Percentiles rank a stretch among this genome's conserved stretches.
These are phyloP conservation scores for Meriones psammophilus DNA, from an alignment of 2,797 vertebrate genomes.

Conservation along the genomic window DNA sequence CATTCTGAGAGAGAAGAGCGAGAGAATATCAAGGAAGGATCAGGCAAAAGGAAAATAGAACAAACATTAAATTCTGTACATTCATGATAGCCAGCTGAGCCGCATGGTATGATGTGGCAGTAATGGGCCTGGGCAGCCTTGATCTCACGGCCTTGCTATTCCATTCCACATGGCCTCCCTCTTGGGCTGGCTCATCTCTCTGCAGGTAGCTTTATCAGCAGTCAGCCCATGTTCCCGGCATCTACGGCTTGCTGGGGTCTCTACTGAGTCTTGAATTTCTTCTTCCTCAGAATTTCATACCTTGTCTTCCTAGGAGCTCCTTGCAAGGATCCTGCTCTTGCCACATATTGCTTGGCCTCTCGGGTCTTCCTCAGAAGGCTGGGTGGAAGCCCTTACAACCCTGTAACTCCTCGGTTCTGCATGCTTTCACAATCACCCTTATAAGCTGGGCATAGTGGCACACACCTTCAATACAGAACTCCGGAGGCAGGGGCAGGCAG, in stretches of 20 bases:
- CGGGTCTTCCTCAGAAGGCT: not conserved
- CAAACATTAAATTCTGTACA: not conserved
- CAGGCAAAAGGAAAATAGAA: not conserved
- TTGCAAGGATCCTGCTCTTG: not conserved
- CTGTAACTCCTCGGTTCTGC: not conserved
- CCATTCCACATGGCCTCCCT: not conserved
- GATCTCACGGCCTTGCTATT: not conserved
- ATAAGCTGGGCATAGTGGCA: not conserved
- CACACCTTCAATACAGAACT: not conserved
- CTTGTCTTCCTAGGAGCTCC: no score
- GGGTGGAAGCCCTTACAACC: not conserved
- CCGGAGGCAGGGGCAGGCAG: not conserved
- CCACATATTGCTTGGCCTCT: not conserved
- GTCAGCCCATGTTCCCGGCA: not conserved
- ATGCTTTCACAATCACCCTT: not conserved
- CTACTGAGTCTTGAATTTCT: not conserved
- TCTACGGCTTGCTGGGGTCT: not conserved
- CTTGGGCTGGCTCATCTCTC: not conserved
- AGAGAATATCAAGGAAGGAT: not conserved
- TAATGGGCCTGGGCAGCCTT: not conserved
- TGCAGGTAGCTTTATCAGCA: not conserved
- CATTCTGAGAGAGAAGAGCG: not conserved
- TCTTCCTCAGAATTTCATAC: not conserved
- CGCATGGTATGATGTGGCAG: not conserved
- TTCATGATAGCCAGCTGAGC: no score